phyloP scores from a whole-genome alignment of 64 coral and sea anemone genomes.

The Porites australiensis region DNA sequence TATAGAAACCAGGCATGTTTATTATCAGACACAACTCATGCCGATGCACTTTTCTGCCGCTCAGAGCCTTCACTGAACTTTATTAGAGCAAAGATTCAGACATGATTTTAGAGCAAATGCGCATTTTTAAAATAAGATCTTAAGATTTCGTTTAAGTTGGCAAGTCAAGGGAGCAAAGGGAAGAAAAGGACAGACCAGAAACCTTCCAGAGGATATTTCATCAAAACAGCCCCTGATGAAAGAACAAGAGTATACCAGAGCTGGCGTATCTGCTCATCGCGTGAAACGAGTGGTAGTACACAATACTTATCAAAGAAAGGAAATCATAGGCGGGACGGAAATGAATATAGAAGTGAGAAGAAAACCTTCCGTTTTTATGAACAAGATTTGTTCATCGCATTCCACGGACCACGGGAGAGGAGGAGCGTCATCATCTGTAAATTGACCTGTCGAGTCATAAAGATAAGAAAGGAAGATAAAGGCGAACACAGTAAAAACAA shows the following conservation, averaged over 20 bases:
- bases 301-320: not conserved
- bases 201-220: not conserved
- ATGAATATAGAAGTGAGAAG: not conserved
- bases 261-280: not conserved
- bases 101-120: no score
- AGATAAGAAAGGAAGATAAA: not conserved
- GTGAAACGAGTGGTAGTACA: not conserved
- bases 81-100: no score
- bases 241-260: not conserved
- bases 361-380: not conserved
- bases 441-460: constrained; percentile 44
- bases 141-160: no score
- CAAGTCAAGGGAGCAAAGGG: no score
- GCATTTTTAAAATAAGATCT: no score
- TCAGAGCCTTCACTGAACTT: no score
- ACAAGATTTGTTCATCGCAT: constrained; percentile 55
- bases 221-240: not conserved
- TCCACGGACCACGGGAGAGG: constrained; percentile 82
- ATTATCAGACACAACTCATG: no score
- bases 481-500: not conserved
- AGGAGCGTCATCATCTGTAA: constrained; percentile 84
- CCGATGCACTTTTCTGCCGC: no score
- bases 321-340: not conserved
- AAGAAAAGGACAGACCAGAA: not conserved
- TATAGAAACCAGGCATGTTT: no score